Percentiles rank a stretch among this genome's conserved stretches.
phyloP scores from a whole-genome alignment of 2,797 vertebrate genomes.

The Sitta carolinensis region DNA sequence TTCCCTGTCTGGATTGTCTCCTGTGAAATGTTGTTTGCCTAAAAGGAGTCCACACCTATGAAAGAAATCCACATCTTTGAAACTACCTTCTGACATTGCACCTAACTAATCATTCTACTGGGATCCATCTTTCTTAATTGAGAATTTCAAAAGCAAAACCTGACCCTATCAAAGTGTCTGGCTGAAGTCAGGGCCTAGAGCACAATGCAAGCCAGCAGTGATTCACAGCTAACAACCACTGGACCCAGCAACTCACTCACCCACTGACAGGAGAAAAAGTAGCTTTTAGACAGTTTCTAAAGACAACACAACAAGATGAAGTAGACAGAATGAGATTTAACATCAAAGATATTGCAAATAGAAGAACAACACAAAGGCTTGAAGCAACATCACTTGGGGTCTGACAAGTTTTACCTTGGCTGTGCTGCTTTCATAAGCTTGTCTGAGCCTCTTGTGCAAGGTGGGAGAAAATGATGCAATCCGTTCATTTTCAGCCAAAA shows the following conservation, averaged over 20 bases:
- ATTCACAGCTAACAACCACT: neutral
- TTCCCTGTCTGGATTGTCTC: neutral
- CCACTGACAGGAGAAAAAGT: neutral
- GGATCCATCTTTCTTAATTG: neutral
- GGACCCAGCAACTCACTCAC: neutral
- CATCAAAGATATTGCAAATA: neutral
- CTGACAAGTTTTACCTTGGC: conserved; percentile 82
- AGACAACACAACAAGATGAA: neutral
- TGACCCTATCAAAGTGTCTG: neutral
- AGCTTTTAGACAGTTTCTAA: neutral
- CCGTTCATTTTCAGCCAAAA: conserved; percentile 94
- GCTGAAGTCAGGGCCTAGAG: neutral
- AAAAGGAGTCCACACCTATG: neutral
- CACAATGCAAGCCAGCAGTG: fast-evolving
- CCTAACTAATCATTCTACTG: neutral
- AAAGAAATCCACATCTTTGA: neutral
- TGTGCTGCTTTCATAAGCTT: conserved; percentile 86
- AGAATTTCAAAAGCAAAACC: neutral
- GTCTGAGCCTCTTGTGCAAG: conserved; percentile 83
- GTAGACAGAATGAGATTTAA: neutral
- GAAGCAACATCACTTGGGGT: neutral
- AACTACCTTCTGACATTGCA: neutral
- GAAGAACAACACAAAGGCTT: neutral
- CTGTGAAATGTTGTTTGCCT: neutral
- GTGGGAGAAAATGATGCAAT: conserved; percentile 86